A percentile compares a stretch with the other conserved stretches of the same genome.
Evolutionary conservation across 2,888 invertebrate species (phyloP).

Genomic region (Pseudococcus viburni): DNA sequence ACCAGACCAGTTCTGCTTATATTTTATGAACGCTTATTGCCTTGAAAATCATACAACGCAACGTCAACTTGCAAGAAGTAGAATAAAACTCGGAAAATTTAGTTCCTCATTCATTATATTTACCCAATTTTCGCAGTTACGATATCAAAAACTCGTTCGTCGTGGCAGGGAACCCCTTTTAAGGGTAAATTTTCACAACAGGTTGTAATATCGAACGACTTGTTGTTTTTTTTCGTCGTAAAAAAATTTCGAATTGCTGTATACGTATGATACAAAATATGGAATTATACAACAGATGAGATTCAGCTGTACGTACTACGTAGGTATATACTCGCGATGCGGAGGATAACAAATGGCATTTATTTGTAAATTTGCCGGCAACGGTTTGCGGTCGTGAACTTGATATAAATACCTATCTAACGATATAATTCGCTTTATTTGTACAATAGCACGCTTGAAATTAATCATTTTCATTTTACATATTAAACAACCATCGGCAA

Average conservation of each 20-base stretch:
- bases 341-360: constrained; percentile 22
- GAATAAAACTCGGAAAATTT: background rate
- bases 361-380: constrained; percentile 28
- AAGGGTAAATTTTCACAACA: background rate
- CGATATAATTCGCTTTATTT: constrained; percentile 36
- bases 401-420: constrained; percentile 25
- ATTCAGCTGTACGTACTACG: background rate
- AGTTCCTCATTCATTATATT: background rate
- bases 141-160: background rate
- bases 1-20: background rate
- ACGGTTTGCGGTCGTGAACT: constrained; percentile 33
- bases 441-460: constrained; percentile 37
- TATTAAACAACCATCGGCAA: constrained; percentile 33
- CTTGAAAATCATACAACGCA: background rate
- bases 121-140: background rate
- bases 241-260: background rate
- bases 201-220: background rate
- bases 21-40: background rate
- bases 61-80: background rate
- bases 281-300: constrained; percentile 24
- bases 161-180: background rate
- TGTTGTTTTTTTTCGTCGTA: background rate
- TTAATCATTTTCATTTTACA: constrained; percentile 44
- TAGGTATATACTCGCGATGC: background rate
- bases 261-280: background rate